Percentiles rank a stretch among this genome's conserved stretches.
Conservation (phyloP, 2,797 vertebrate species). For the Syncerus caffer region DNA sequence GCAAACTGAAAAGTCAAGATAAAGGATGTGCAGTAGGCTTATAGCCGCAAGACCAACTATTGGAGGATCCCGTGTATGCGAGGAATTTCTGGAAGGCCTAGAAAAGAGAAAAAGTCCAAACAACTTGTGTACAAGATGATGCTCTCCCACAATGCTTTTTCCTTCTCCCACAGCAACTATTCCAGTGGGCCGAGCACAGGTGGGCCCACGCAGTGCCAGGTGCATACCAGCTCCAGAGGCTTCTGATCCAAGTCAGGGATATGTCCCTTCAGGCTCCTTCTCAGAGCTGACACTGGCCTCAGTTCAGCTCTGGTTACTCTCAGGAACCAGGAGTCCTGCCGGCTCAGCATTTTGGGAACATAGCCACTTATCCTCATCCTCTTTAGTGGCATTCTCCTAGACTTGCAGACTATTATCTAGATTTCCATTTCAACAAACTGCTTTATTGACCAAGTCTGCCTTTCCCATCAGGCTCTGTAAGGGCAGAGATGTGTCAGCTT, state of each 20-base stretch:
- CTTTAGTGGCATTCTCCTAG: background rate
- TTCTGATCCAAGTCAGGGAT: background rate
- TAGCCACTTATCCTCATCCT: background rate
- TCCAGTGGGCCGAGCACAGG: background rate
- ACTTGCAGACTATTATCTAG: background rate
- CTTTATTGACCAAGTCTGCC: background rate
- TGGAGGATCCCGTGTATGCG: background rate
- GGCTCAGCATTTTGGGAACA: background rate
- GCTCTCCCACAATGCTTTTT: background rate
- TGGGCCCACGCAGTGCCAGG: rapidly evolving
- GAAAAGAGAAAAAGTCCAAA: background rate
- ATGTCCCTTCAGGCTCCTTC: background rate
- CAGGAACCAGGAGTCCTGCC: background rate
- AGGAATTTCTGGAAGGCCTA: background rate
- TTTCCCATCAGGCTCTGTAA: background rate
- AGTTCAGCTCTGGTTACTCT: background rate
- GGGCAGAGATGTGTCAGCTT: background rate
- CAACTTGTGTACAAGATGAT: background rate
- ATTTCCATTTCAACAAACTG: background rate
- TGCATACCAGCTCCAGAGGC: background rate
- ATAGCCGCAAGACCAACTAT: background rate
- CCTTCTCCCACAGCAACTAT: background rate
- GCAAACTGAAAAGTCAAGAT: background rate
- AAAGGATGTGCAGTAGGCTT: rapidly evolving
- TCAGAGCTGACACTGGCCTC: background rate